Percentiles rank a stretch among this genome's conserved stretches.
These are phyloP conservation scores for Myanophis thanlyinensis DNA, from an alignment of 2,113 vertebrate genomes.

Conservation along the genomic window DNA sequence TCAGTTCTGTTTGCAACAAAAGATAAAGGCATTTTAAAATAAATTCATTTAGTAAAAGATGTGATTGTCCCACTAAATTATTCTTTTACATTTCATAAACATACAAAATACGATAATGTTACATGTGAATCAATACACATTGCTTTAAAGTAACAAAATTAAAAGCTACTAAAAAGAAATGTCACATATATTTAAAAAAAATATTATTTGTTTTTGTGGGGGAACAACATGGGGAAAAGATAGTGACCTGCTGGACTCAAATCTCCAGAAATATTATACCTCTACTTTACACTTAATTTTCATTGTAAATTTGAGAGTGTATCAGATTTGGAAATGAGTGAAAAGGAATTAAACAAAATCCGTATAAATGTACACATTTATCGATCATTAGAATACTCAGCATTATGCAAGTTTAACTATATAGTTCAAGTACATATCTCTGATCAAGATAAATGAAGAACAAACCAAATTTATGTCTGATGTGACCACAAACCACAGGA, in stretches of 20 bases:
- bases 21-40: background rate
- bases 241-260: background rate
- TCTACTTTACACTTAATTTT: background rate
- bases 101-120: background rate
- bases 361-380: background rate
- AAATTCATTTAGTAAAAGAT: background rate
- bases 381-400: background rate
- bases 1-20: background rate
- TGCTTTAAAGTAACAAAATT: background rate
- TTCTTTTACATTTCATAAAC: background rate
- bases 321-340: background rate
- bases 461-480: background rate
- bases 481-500: slow-evolving; percentile 57
- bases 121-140: background rate
- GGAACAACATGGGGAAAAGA: background rate
- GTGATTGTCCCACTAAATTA: background rate
- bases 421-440: background rate
- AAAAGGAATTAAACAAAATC: background rate
- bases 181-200: background rate
- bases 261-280: background rate
- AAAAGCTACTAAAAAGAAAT: background rate
- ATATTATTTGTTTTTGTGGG: too few relatives aligned
- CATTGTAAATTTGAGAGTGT: background rate
- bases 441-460: background rate
- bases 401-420: background rate